phyloP scores from a whole-genome alignment of 2,888 invertebrate genomes.

The Tiphia femorata region DNA sequence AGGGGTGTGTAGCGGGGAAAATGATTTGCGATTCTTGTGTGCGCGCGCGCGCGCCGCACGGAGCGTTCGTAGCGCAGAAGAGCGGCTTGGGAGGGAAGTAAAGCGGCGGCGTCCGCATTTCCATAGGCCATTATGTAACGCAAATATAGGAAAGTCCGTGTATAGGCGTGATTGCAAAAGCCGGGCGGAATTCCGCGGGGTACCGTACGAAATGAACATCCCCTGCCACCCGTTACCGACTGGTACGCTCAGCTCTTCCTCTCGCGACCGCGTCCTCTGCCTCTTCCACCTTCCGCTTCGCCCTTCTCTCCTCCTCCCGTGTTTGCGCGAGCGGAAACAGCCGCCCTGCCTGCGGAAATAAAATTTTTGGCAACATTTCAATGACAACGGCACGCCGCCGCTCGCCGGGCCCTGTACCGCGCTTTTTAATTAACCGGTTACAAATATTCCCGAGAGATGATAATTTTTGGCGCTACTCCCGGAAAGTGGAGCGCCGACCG shows the following conservation, averaged over 20 bases:
- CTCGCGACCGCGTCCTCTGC: too few species aligned
- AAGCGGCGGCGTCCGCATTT: too few species aligned
- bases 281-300: too few species aligned
- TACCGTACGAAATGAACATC: too few species aligned
- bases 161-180: background rate
- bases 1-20: background rate
- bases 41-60: background rate
- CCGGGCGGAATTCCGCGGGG: too few species aligned
- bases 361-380: slow-evolving; percentile 50
- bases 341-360: slow-evolving; percentile 27
- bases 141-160: background rate
- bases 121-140: background rate
- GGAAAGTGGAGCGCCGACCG: slow-evolving; percentile 31
- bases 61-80: background rate
- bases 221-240: too few species aligned
- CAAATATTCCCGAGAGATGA: slow-evolving; percentile 30
- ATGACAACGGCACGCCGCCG: slow-evolving; percentile 25
- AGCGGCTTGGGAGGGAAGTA: too few species aligned
- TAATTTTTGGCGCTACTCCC: slow-evolving; percentile 25
- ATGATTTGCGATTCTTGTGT: background rate
- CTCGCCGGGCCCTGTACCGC: slow-evolving; percentile 14
- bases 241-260: too few species aligned
- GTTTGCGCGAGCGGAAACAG: slow-evolving; percentile 30
- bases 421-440: slow-evolving; percentile 47
- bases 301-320: too few species aligned